Evolutionary conservation across 2,888 invertebrate species (phyloP).

Genomic region (Eupithecia tripunctaria): DNA sequence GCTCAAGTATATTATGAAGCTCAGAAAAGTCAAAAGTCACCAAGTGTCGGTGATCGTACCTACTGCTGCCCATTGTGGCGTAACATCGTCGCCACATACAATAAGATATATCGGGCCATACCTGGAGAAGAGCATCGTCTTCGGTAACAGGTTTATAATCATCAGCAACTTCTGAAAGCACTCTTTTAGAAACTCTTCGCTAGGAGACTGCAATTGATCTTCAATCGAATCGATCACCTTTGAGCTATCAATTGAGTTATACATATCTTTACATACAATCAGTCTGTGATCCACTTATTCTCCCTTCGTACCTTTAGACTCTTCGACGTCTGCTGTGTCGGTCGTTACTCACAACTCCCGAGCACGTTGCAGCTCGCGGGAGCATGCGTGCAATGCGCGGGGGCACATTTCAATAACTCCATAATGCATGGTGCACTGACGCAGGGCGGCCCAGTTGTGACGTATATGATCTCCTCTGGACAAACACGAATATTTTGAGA

Average conservation of each 20-base stretch:
- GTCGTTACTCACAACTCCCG: background rate
- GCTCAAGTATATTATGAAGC: slow-evolving; percentile 84
- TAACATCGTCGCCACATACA: slow-evolving; percentile 57
- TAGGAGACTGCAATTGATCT: background rate
- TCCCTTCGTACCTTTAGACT: background rate
- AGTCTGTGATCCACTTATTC: background rate
- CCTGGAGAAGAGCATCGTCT: background rate
- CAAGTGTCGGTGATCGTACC: slow-evolving; percentile 38
- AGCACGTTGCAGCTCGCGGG: background rate
- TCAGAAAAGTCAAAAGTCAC: slow-evolving; percentile 83
- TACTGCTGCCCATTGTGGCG: slow-evolving; percentile 64
- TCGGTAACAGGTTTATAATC: background rate
- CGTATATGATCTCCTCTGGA: background rate
- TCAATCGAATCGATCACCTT: too few species aligned
- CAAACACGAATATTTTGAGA: background rate
- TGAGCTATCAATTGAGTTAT: background rate
- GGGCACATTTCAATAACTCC: slow-evolving; percentile 40
- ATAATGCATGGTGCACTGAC: slow-evolving; percentile 40
- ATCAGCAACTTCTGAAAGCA: background rate
- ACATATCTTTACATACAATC: too few species aligned
- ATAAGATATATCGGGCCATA: slow-evolving; percentile 27
- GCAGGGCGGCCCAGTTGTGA: background rate
- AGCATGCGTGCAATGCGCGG: background rate
- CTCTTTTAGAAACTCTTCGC: too few species aligned
- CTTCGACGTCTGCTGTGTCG: background rate